Evolutionary conservation across 1,140 invertebrate genomes (phyloP).

Genomic region (Chelonus insularis): DNA sequence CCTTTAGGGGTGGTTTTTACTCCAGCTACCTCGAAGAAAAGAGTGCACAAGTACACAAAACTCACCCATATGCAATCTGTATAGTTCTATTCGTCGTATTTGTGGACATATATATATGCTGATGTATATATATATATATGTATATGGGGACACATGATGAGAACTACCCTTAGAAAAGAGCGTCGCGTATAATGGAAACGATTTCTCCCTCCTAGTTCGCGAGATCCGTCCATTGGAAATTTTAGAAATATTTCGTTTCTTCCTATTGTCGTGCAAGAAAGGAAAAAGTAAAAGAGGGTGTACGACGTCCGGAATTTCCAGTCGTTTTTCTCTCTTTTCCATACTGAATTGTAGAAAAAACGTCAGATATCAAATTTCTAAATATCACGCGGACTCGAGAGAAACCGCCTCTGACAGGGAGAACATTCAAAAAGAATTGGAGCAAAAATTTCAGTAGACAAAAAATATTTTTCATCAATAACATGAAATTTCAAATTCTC

Average conservation of each 20-base stretch:
- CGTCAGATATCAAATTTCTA: constrained; percentile 12
- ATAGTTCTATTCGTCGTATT: neutral
- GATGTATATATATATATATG: constrained; percentile 9
- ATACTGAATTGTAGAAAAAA: constrained; percentile 5
- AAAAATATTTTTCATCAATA: too few species aligned
- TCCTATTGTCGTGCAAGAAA: constrained; percentile 42
- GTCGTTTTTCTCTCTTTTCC: constrained; percentile 11
- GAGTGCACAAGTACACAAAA: constrained; percentile 43
- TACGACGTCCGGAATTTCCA: constrained; percentile 47
- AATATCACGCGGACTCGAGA: neutral
- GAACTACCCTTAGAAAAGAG: constrained; percentile 45
- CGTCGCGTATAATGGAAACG: constrained; percentile 52
- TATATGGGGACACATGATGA: constrained; percentile 35
- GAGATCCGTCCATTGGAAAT: constrained; percentile 42
- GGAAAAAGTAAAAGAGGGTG: neutral
- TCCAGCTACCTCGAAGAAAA: constrained; percentile 50
- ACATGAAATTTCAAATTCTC: too few species aligned
- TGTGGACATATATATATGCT: neutral
- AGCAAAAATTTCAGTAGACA: neutral
- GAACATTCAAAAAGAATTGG: too few species aligned
- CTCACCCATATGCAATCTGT: constrained; percentile 29
- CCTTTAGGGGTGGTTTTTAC: constrained; percentile 56
- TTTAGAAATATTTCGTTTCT: constrained; percentile 42
- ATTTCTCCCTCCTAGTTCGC: constrained; percentile 5
- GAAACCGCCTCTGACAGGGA: too few species aligned